Evolutionary conservation across 2,888 invertebrate genomes (phyloP), one percentile per base, ranked within the genome.

Genomic region (Apamea crenata): DNA sequence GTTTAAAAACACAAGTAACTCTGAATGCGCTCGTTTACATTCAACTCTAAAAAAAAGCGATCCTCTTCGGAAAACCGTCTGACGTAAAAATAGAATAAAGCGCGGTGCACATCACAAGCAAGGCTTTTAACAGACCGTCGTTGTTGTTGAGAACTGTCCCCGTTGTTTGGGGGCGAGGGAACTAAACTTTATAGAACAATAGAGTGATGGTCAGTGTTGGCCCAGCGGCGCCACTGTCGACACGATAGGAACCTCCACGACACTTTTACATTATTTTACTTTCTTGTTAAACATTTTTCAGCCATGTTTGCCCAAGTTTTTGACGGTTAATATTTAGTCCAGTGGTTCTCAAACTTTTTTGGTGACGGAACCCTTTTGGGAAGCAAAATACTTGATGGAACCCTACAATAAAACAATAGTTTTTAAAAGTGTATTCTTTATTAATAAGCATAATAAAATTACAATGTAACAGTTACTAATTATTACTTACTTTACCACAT

Each of bases 101-200:
- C 56, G 77, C 73, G 68, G 73, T 85, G 36, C 82, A 80, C 77
- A 77, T 85, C 69, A 67, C 78, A 83, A 81, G 74, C 50, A 85
- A 79, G 74, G 75, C 90, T 90, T 91, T 91, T 91, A 86, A 91
- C 91, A 90, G 88, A 69, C 56, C 73, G 82, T 83, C 78, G 78
- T 77, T 67, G 82, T 82, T 81, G 89, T 88, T 87, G 74, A 84
- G 80, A 89, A 87, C 77, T 83, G 79, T 84, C 47, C 82, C 69
- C 59, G 85, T 87, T 89, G 88, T 91, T 89, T 88, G 68, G 73
- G 80, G 77, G 84, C 76, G 85, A 81, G 18, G 69, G 84, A 90
- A 88, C 87, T 87, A 88, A 91, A 92, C 90, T 92, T 91, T 88
- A 81, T 86, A 82, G 86, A 92, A 92, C 90, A 90, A 91, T 91